A percentile compares a stretch with the other conserved stretches of the same genome.
These are phyloP conservation scores for Thalassaphorura encarpata DNA, from an alignment of 1,140 invertebrate species.

Conservation along the genomic window DNA sequence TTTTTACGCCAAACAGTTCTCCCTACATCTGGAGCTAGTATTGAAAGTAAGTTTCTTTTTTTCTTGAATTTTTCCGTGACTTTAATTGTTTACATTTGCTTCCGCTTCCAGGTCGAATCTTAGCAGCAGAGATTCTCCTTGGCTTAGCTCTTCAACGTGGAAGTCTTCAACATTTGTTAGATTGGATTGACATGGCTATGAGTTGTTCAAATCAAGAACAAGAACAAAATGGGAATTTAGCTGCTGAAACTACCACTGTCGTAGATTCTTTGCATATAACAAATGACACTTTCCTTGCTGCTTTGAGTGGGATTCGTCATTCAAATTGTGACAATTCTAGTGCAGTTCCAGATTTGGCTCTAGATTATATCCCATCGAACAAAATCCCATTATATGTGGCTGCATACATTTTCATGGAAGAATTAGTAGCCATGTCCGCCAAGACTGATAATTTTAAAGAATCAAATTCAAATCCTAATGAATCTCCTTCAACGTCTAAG, in stretches of 20 bases:
- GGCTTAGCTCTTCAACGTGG: slow-evolving; percentile 50
- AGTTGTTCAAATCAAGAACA: slow-evolving; percentile 30
- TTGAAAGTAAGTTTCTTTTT: slow-evolving; percentile 37
- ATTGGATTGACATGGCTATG: slow-evolving; percentile 55
- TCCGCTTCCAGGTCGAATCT: slow-evolving; percentile 36
- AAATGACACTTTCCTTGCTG: too few species aligned
- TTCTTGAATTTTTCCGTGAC: not conserved
- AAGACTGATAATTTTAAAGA: not conserved
- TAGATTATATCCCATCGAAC: too few species aligned
- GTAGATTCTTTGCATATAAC: too few species aligned
- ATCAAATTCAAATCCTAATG: not conserved
- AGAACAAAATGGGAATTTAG: too few species aligned
- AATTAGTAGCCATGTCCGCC: slow-evolving; percentile 36
- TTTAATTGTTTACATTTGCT: slow-evolving; percentile 2
- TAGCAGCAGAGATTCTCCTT: slow-evolving; percentile 49
- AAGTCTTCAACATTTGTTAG: slow-evolving; percentile 50
- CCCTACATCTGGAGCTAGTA: slow-evolving; percentile 44
- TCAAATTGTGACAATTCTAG: too few species aligned
- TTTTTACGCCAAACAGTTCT: slow-evolving; percentile 48
- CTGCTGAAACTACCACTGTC: too few species aligned
- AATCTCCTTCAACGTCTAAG: not conserved
- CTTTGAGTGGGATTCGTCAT: too few species aligned
- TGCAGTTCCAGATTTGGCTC: too few species aligned
- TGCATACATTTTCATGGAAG: slow-evolving; percentile 46
- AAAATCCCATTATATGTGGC: slow-evolving; percentile 43